phyloP scores from a whole-genome alignment of 2,888 invertebrate genomes.

The Drosophila macrothrix region DNA sequence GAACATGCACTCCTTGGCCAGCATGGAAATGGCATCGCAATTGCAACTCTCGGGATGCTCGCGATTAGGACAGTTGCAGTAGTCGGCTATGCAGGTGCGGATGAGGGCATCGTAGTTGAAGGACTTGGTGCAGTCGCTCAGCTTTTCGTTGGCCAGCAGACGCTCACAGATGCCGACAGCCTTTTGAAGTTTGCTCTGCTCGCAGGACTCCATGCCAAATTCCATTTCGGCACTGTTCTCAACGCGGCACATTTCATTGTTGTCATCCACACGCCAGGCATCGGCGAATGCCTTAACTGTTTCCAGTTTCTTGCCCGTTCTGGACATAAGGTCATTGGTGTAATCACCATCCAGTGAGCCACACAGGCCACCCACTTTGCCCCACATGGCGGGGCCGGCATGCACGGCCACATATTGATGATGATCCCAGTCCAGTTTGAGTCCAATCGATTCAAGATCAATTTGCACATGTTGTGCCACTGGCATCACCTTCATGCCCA shows the following conservation, averaged over 20 bases:
- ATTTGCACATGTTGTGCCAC: slow-evolving; percentile 90
- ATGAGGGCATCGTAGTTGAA: slow-evolving; percentile 89
- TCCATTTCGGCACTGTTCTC: slow-evolving; percentile 80
- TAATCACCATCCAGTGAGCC: slow-evolving; percentile 90
- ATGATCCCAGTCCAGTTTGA: slow-evolving; percentile 91
- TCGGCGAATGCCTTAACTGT: slow-evolving; percentile 84
- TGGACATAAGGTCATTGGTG: slow-evolving; percentile 89
- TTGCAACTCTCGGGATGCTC: slow-evolving; percentile 89
- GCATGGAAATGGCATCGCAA: slow-evolving; percentile 91
- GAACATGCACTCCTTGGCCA: slow-evolving; percentile 91
- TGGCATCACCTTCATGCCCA: slow-evolving; percentile 90
- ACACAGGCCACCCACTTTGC: slow-evolving; percentile 93
- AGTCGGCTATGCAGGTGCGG: slow-evolving; percentile 92
- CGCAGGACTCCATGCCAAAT: slow-evolving; percentile 78
- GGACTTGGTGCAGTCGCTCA: slow-evolving; percentile 88
- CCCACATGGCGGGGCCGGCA: slow-evolving; percentile 90
- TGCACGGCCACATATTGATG: slow-evolving; percentile 89
- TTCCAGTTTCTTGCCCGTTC: slow-evolving; percentile 86
- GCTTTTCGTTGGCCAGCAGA: slow-evolving; percentile 88
- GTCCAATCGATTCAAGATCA: slow-evolving; percentile 88
- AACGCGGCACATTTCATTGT: slow-evolving; percentile 78
- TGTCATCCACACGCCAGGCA: slow-evolving; percentile 83
- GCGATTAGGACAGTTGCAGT: slow-evolving; percentile 88
- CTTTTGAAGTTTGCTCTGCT: slow-evolving; percentile 69
- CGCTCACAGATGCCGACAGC: slow-evolving; percentile 88